Conservation (phyloP, 2,797 vertebrate species). For the Halcyon chelicuti region DNA sequence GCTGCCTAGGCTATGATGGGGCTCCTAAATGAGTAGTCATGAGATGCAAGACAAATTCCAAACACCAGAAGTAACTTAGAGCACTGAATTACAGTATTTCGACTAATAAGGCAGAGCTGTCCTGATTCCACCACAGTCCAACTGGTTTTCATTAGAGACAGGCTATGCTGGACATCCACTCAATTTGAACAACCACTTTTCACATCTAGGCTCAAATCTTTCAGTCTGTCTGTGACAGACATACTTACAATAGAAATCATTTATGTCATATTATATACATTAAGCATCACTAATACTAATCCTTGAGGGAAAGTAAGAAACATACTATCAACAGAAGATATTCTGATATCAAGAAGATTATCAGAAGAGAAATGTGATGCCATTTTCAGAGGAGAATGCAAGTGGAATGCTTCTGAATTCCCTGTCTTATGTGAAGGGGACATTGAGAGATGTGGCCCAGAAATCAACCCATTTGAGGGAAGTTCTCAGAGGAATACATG, state of each 20-base stretch:
- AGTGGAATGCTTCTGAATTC: background rate
- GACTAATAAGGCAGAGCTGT: background rate
- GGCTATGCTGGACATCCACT: background rate
- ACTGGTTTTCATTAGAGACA: background rate
- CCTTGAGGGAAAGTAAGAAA: background rate
- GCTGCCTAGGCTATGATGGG: background rate
- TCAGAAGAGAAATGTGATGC: background rate
- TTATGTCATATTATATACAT: background rate
- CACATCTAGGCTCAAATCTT: background rate
- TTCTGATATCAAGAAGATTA: background rate
- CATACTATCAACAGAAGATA: background rate
- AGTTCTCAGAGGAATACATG: background rate
- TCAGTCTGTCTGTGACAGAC: background rate
- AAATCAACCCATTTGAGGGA: background rate
- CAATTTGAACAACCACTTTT: background rate
- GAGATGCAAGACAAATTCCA: background rate
- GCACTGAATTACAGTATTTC: background rate
- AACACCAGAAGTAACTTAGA: background rate
- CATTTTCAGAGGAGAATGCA: background rate
- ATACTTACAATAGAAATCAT: background rate
- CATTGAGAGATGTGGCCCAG: background rate
- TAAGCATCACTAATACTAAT: background rate
- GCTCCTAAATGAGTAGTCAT: background rate
- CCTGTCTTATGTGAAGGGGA: rapidly evolving
- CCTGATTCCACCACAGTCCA: background rate